Evolutionary conservation across 1,140 invertebrate genomes (phyloP), one percentile per base, ranked within the genome.

Genomic region (Myzus persicae): DNA sequence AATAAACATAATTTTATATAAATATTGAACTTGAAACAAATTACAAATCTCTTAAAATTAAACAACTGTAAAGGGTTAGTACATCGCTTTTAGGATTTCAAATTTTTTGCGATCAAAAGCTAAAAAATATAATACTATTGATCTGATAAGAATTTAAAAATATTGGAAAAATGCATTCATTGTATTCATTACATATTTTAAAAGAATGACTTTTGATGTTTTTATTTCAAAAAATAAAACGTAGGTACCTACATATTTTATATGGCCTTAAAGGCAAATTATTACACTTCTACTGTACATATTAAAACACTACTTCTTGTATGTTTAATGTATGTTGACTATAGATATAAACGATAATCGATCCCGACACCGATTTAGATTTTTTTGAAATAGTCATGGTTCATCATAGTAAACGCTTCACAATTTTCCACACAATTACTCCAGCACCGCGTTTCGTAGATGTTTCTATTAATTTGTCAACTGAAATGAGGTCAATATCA

Each of bases 381-480:
- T 76, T 76, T 48, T 76, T 76, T n/a, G 31, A n/a, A 76, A 76
- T n/a, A 76, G 59, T 76, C 59, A 76, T 76, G 59, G 59, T n/a
- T n/a, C 59, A 76, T 76, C 59, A 76, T 76, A 76, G n/a, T 18
- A 76, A 76, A 76, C 59, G 59, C 59, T n/a, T n/a, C 18, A 76
- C 31, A 76, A 76, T 76, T 76, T 76, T 76, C 59, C 59, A 76
- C 59, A 76, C 31, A n/a, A 76, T 76, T 76, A 76, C 59, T n/a
- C n/a, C 8, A n/a, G 59, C 59, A 76, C 31, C 59, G 59, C 22
- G 59, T n/a, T 76, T 76, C 31, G 11, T 76, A n/a, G 59, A 36
- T 76, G 59, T 76, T 76, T 6, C 59, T 14, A 76, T 76, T 76
- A 76, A 76, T 76, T 76, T n/a, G 31, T 76, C 59, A 76, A 36